Evolutionary conservation across 2,888 invertebrate species (phyloP), one percentile per base, ranked within the genome.

Genomic region (Chironomus riparius): DNA sequence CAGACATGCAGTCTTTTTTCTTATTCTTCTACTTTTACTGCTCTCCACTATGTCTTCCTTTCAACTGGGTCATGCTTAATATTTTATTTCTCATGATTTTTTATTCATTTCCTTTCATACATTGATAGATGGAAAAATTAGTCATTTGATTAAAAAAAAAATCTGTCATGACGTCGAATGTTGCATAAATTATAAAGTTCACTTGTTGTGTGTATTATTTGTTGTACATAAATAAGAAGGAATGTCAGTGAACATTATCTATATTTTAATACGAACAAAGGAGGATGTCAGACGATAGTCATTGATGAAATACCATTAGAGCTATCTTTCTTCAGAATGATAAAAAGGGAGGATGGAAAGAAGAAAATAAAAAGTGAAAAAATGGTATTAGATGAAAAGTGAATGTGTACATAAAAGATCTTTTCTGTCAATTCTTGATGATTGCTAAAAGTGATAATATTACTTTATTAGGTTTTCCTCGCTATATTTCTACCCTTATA

Each of bases 381-480:
- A 56, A 56, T 56, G 56, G 56, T 18, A 18, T 56, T 56, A 38
- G 18, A 56, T 18, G 15, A 15, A 18, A 56, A 15, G 56, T 7
- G 22, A 22, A 65, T 65, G 65, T 65, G 65, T 65, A 65, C 47
- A 68, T n/a, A 74, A 48, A 47, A 74, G 65, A 68, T 47, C 38
- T 68, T 74, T 74, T 47, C 74, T 74, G 74, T 74, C 74, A 65
- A 65, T 74, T 65, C 38, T 65, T 24, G 74, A 74, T 56, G 73
- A 73, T 62, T 74, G 62, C 47, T 65, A 68, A 68, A 74, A 74
- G 74, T 74, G 74, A 74, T 74, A 74, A 74, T 74, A 68, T 61
- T 62, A 68, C 74, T 74, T 74, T 74, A 74, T 74, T 74, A 74
- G 74, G 74, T 74, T 74, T 74, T 68, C 74, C 3, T 74, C 47